A percentile compares a stretch with the other conserved stretches of the same genome.
Conservation (phyloP, 2,888 invertebrate species). For the Calameuta idolon region DNA sequence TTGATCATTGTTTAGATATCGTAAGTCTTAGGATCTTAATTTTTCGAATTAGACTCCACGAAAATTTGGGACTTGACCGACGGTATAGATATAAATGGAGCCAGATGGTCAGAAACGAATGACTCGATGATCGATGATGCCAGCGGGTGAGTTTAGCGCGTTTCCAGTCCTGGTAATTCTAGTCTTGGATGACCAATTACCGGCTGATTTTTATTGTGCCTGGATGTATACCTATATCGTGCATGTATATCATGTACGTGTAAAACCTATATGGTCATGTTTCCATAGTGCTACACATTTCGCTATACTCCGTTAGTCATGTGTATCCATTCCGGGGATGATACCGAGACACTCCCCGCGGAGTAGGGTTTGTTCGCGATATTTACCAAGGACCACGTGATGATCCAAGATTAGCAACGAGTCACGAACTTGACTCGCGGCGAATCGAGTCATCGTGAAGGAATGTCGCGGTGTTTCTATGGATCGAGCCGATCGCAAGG, state of each 20-base stretch:
- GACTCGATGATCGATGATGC: conserved; percentile 56
- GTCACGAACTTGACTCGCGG: conserved; percentile 1
- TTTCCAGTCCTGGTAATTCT: conserved; percentile 56
- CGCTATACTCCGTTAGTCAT: background rate
- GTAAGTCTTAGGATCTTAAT: conserved; percentile 18
- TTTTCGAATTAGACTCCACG: conserved; percentile 31
- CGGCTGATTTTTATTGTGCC: background rate
- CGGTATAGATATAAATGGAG: conserved; percentile 39
- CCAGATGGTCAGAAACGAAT: conserved; percentile 48
- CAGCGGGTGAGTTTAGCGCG: conserved; percentile 52
- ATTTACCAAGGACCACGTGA: background rate
- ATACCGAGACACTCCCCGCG: background rate
- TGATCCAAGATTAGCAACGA: conserved; percentile 1
- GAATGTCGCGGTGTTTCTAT: conserved; percentile 4
- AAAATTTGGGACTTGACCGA: background rate
- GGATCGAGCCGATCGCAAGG: background rate
- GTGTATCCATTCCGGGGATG: background rate
- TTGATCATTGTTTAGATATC: background rate
- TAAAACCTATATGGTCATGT: background rate
- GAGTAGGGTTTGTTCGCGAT: background rate
- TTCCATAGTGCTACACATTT: background rate
- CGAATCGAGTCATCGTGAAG: background rate
- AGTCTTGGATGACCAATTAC: conserved; percentile 10
- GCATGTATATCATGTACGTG: background rate
- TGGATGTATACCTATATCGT: background rate